A percentile compares a stretch with the other conserved stretches of the same genome.
These are phyloP conservation scores for Torymus tubicola DNA, from an alignment of 2,888 invertebrate genomes.

Conservation along the genomic window DNA sequence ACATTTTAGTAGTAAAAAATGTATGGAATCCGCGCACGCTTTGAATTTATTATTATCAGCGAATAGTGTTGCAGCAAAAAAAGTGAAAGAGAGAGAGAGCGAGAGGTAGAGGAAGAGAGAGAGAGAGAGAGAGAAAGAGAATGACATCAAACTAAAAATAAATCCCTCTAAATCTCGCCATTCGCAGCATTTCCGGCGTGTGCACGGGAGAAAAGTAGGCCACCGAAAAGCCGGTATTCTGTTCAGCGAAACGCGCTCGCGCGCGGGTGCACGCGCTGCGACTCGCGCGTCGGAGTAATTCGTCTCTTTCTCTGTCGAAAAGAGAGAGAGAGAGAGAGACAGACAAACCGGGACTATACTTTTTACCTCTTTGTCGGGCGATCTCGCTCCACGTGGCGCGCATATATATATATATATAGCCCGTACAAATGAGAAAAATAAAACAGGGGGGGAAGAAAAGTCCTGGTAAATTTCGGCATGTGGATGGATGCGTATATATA, in stretches of 20 bases:
- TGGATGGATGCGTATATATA: background rate
- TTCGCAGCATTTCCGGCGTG: background rate
- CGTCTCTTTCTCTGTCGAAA: background rate
- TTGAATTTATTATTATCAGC: no score
- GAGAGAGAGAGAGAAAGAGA: background rate
- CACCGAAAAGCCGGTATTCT: background rate
- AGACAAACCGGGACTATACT: background rate
- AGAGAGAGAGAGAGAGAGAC: no score
- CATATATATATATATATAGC: no score
- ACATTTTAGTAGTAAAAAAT: no score
- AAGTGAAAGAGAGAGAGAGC: no score
- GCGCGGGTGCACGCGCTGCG: background rate
- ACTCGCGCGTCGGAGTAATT: slow-evolving; percentile 22
- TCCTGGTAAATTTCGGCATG: slow-evolving; percentile 30
- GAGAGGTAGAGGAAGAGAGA: no score
- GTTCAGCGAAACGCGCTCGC: background rate
- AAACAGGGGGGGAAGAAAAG: no score
- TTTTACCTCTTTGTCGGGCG: slow-evolving; percentile 37
- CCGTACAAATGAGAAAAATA: no score
- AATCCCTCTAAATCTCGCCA: slow-evolving; percentile 6
- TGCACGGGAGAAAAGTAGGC: slow-evolving; percentile 8
- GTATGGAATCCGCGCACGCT: no score
- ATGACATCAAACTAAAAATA: slow-evolving; percentile 5
- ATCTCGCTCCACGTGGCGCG: no score
- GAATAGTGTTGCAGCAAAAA: no score